These are phyloP conservation scores for Branchellion lobata DNA, from an alignment of 2,888 invertebrate genomes.

Conservation along the genomic window DNA sequence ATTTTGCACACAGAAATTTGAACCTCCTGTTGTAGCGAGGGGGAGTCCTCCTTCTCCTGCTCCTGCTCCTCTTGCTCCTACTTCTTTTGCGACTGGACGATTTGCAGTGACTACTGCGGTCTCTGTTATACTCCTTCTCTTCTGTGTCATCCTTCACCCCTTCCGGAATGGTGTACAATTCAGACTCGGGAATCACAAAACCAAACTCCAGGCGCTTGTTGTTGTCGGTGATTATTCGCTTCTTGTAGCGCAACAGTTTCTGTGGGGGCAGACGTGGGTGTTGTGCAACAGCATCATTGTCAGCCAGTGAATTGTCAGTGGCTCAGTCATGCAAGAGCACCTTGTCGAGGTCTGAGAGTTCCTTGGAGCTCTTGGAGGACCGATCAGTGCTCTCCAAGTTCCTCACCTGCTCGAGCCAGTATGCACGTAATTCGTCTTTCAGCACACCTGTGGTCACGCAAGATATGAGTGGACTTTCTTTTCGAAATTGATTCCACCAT, in stretches of 20 bases:
- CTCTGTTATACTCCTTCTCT: slow-evolving; percentile 21
- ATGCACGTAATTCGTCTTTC: slow-evolving; percentile 43
- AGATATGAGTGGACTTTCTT: slow-evolving; percentile 39
- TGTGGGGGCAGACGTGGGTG: background rate
- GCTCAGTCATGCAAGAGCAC: no score
- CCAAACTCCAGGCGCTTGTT: slow-evolving; percentile 34
- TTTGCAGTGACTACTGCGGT: no score
- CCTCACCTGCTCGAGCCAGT: slow-evolving; percentile 47
- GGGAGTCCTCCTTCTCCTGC: slow-evolving; percentile 10
- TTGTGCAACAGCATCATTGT: no score
- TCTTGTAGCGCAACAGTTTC: slow-evolving; percentile 47
- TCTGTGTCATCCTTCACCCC: slow-evolving; percentile 49
- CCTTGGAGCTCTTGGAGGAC: slow-evolving; percentile 37
- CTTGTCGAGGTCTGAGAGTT: slow-evolving; percentile 46
- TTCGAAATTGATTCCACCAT: slow-evolving; percentile 6
- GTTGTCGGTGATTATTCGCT: slow-evolving; percentile 46
- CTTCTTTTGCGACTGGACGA: slow-evolving; percentile 13
- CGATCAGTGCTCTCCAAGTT: slow-evolving; percentile 33
- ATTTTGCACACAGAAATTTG: no score
- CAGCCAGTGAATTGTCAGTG: no score
- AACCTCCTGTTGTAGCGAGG: slow-evolving; percentile 22
- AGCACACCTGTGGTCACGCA: slow-evolving; percentile 42
- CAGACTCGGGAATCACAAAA: slow-evolving; percentile 39
- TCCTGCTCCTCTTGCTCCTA: background rate
- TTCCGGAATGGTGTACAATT: slow-evolving; percentile 37